These are phyloP conservation scores for Gasterosteus nipponicus DNA, from an alignment of 2,113 vertebrate species.

Conservation along the genomic window DNA sequence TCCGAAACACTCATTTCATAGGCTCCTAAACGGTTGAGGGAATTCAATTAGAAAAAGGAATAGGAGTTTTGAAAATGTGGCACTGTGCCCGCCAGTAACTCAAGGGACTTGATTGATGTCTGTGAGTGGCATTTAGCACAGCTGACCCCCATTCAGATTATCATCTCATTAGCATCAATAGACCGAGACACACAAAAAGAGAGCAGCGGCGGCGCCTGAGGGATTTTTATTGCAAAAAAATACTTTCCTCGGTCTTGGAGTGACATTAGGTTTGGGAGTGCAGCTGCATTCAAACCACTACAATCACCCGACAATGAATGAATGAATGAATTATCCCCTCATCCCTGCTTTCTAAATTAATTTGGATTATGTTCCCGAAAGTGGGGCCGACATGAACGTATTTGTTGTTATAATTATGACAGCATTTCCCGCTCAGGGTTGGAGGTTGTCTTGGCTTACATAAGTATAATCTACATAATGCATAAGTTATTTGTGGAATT, in stretches of 20 bases:
- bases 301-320: conserved; percentile 21
- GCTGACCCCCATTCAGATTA: conserved; percentile 73
- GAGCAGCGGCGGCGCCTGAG: conserved; percentile 28
- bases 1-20: conserved; percentile 56
- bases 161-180: conserved; percentile 75
- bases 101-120: conserved; percentile 70
- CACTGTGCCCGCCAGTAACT: conserved; percentile 55
- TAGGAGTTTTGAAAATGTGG: conserved; percentile 62
- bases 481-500: conserved; percentile 17
- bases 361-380: conserved; percentile 25
- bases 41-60: conserved; percentile 72
- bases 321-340: conserved; percentile 27
- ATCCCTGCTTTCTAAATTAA: conserved; percentile 29
- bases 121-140: conserved; percentile 75
- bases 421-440: conserved; percentile 5
- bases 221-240: conserved; percentile 48
- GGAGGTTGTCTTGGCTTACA: conserved; percentile 20
- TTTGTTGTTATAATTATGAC: conserved; percentile 45
- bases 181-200: conserved; percentile 53
- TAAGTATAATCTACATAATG: conserved; percentile 35
- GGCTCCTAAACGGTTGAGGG: conserved; percentile 59
- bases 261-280: conserved; percentile 42
- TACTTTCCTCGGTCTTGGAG: conserved; percentile 57
- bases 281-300: conserved; percentile 48
- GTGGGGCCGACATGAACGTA: background rate